Evolutionary conservation across 37 sponge, comb jelly and placozoan genomes (phyloP), one percentile per base, ranked within the genome.

Genomic region (Hormiphora californensis): DNA sequence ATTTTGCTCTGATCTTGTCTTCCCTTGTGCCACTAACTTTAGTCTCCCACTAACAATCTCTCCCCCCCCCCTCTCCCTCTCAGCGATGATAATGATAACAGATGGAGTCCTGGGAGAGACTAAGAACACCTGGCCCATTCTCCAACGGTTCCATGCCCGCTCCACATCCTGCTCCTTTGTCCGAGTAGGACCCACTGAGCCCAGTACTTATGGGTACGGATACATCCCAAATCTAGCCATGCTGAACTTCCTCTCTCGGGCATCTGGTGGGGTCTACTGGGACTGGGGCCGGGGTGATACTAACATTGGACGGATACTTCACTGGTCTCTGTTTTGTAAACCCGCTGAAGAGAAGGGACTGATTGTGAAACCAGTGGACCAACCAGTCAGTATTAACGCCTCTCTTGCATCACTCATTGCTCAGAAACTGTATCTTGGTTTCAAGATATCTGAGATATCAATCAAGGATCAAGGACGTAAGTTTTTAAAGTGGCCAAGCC

Each of bases 41-140:
- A n/a, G n/a, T n/a, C n/a, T n/a, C n/a, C n/a, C n/a, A n/a, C n/a
- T n/a, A n/a, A n/a, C n/a, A n/a, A n/a, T n/a, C n/a, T n/a, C n/a
- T n/a, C n/a, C n/a, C n/a, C n/a, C n/a, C n/a, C n/a, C n/a, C n/a
- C n/a, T n/a, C n/a, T 49, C 9, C 31, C 7, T 65, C 19, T 3
- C 81, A 73, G 81, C 43, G 21, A 41, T 73, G 81, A 43, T 73
- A 11, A 73, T 73, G 81, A 73, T 73, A 73, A 73, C 81, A 15
- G 81, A 73, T 46, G 81, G 81, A 4, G 81, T 73, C n/a, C 40
- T 73, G 5, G 81, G 81, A 0, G 81, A 73, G 44, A 73, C 81
- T 46, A 43, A 73, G 4, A 43, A 73, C 40, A 25, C 81, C n/a
- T 21, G 81, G 38, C 81, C 40, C 46, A 73, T 73, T 41, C 27